Evolutionary conservation across 2,797 vertebrate genomes (phyloP).

Genomic region (Rhinogobio ventralis): DNA sequence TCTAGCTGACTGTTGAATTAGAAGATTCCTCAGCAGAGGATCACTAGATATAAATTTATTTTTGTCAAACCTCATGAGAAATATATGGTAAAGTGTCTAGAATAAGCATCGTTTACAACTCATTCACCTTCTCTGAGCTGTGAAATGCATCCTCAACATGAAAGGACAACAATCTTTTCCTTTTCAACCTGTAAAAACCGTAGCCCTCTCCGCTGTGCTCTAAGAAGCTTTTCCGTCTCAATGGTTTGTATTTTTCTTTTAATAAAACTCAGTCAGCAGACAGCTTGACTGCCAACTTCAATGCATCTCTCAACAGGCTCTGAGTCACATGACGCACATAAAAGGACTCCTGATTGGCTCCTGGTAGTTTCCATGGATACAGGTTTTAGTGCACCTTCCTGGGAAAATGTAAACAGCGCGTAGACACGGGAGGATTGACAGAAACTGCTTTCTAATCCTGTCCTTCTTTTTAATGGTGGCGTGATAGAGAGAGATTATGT

Average conservation of each 20-base stretch:
- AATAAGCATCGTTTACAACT: conserved; percentile 45
- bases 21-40: neutral
- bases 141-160: conserved; percentile 61
- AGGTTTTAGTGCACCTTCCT: conserved; percentile 66
- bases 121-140: conserved; percentile 55
- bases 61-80: neutral
- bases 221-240: conserved; percentile 67
- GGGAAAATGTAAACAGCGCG: conserved; percentile 75
- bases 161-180: conserved; percentile 61
- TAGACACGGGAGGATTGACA: conserved; percentile 76
- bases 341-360: conserved; percentile 69
- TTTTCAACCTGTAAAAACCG: conserved; percentile 59
- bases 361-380: conserved; percentile 83
- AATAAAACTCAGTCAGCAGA: conserved; percentile 68
- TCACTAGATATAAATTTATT: neutral
- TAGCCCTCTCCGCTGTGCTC: conserved; percentile 57
- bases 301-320: conserved; percentile 73
- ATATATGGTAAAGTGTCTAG: conserved; percentile 4
- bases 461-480: conserved; percentile 77
- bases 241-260: conserved; percentile 65
- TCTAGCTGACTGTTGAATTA: neutral
- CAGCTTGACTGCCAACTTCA: conserved; percentile 73
- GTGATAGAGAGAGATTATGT: conserved; percentile 43
- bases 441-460: conserved; percentile 81
- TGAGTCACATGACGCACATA: conserved; percentile 67